These are phyloP conservation scores for Eunapius fragilis DNA, from an alignment of 37 sponge, comb jelly and placozoan species.

Conservation along the genomic window DNA sequence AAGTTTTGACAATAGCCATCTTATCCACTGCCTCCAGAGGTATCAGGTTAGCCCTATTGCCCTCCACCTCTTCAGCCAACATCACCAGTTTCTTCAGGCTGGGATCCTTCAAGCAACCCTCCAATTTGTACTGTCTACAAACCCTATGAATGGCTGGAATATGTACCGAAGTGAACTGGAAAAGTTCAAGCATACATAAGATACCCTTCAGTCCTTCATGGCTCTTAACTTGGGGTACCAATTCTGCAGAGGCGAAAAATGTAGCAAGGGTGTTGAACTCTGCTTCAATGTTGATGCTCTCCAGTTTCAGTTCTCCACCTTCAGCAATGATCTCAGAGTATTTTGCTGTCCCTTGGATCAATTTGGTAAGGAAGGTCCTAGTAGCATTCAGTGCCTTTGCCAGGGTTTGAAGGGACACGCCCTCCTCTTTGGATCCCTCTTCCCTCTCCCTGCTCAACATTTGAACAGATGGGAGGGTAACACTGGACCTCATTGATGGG, in stretches of 20 bases:
- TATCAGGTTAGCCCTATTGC: conserved; percentile 29
- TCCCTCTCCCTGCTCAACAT: not conserved
- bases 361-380: conserved; percentile 4
- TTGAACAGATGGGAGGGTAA: not conserved
- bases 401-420: conserved; percentile 8
- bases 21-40: conserved; percentile 32
- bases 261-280: conserved; percentile 25
- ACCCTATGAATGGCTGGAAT: conserved; percentile 48
- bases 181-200: conserved; percentile 51
- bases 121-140: conserved; percentile 54
- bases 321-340: conserved; percentile 71
- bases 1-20: conserved; percentile 17
- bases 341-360: conserved; percentile 42
- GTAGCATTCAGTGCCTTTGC: conserved; percentile 2
- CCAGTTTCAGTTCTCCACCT: conserved; percentile 22
- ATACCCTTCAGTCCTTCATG: conserved; percentile 31
- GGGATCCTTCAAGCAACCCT: conserved; percentile 34
- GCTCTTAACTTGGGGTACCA: not conserved
- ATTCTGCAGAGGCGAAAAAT: not conserved
- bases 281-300: conserved; percentile 36
- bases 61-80: conserved; percentile 9
- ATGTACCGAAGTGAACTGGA: conserved; percentile 58
- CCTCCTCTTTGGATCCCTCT: not conserved
- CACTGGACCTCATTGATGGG: not conserved
- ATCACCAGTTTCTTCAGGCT: conserved; percentile 2